Base-by-base conservation (phyloP, 2,113 vertebrate species). In the Eira barbara region DNA sequence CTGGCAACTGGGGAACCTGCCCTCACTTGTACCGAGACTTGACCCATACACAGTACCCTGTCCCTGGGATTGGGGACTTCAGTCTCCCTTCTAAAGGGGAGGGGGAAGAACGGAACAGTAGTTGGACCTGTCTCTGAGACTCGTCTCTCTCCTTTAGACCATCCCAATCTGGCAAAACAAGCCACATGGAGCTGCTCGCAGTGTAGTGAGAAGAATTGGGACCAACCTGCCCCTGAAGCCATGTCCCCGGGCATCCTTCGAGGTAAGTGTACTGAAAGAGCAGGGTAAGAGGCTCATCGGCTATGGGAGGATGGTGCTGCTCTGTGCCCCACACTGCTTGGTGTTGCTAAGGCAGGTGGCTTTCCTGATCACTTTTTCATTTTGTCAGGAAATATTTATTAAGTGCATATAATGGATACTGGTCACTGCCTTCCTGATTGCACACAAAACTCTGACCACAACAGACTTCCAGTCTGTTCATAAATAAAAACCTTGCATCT, bases 131-230 rank as follows among this genome's bases (percentile, higher is more conserved):
- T 93, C 73, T 91, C 91, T 91, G 69, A 96, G 71, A 45, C 91
- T 95, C 84, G n/a, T 69, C 29, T 85, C 20, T 97, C 81, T 97
- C 17, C 63, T 88, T 73, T 95, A 99, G 98, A 99, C 99, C 21
- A 99, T 99, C 97, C 99, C 99, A 91, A 99, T 99, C 97, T 99
- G 99, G 99, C 99, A 99, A 98, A 99, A 99, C 98, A 99, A 99
- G 96, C 99, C 99, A 29, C 99, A 99, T 17, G 99, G 99, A 96
- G 99, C 99, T 0, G 98, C 99, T 3, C 99, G 99, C 42, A 99
- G 99, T 80, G 99, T 99, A 42, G 99, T 99, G 90, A 99, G 99
- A 98, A 99, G 99, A 98, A 99, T 99, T 5, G 99, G 99, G 25
- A 99, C 99, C 79, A 99, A 99, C 61, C 99, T 99, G 39, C 99